These are phyloP conservation scores for Tokudaia tokunoshimensis DNA, from an alignment of 2,797 vertebrate genomes.

Conservation along the genomic window DNA sequence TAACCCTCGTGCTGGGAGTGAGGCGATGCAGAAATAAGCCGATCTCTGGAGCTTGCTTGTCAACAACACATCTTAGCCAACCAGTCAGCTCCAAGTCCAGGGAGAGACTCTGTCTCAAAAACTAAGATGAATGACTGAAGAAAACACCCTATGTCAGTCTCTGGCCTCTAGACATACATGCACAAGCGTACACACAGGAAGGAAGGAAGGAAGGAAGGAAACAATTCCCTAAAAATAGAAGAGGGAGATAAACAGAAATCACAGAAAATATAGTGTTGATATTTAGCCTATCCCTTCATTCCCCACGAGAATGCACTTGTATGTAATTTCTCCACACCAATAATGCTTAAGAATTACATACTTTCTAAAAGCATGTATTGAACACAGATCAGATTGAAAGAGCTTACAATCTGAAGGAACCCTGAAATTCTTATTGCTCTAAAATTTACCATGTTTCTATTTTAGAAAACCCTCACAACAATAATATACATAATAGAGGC, in stretches of 20 bases:
- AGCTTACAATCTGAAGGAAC: constrained; percentile 64
- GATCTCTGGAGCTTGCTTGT: not conserved
- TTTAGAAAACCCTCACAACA: constrained; percentile 75
- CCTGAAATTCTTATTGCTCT: constrained; percentile 63
- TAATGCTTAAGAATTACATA: constrained; percentile 55
- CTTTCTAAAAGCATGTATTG: constrained; percentile 63
- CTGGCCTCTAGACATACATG: not conserved
- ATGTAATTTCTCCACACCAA: constrained; percentile 42
- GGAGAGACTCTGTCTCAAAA: not conserved
- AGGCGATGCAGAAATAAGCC: not conserved
- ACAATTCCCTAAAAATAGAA: constrained; percentile 60
- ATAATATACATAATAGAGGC: constrained; percentile 74
- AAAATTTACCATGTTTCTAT: constrained; percentile 75
- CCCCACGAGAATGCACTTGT: constrained; percentile 24
- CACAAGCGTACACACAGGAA: not conserved
- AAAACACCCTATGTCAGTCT: not conserved
- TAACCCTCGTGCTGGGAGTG: not conserved
- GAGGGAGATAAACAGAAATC: not conserved
- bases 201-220: not conserved
- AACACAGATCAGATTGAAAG: constrained; percentile 64
- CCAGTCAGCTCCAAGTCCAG: not conserved
- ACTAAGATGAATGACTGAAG: not conserved
- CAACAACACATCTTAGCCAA: not conserved
- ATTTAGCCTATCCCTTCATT: constrained; percentile 25
- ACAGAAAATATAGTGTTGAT: constrained; percentile 47